Base-by-base conservation (phyloP, 2,113 vertebrate genomes). In the Globicephala melas region DNA sequence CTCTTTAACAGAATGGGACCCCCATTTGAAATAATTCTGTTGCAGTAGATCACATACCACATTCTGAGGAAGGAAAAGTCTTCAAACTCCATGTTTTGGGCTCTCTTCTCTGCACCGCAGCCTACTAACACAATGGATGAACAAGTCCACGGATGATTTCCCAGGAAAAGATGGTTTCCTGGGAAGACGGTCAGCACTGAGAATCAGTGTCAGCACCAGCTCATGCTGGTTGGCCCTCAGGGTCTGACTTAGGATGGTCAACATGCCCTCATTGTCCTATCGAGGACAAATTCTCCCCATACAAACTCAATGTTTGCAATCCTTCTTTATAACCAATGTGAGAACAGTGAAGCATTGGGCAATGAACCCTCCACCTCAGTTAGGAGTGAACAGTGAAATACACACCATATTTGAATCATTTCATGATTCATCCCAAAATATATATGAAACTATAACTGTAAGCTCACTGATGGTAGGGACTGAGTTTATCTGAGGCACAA, bases 151-250 rank as follows among this genome's bases (percentile, higher is more conserved):
- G 5, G 33, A 17, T 41, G 15, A 50, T 95, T 87, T 88, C 84
- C 74, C 62, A 58, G 93, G 70, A 88, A 36, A 88, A 55, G 23
- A 14, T 15, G 13, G 38, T 58, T 90, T 65, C 20, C 91, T 41
- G 18, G 44, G n/a, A 80, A 65, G 31, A 55, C 0, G 3, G n/a
- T 70, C 36, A 0, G 25, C 0, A 2, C 18, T 2, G 20, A 60
- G 28, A 33, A 21, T 77, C 11, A 63, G 1, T 20, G 6, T 74
- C 68, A n/a, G 26, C 14, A 13, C 3, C 11, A 31, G 23, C 25
- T 83, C 31, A n/a, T 77, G 31, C 62, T 31, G 23, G 8, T 31
- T 47, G 31, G 44, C 79, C 47, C 47, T 53, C 17, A 2, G 71
- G 28, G 74, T 50, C 50, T 82, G 13, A 10, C 33, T 36, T 71